Percentiles rank a stretch among this genome's conserved stretches.
Evolutionary conservation across 2,113 vertebrate genomes (phyloP).

Genomic region (Asarcornis scutulata): DNA sequence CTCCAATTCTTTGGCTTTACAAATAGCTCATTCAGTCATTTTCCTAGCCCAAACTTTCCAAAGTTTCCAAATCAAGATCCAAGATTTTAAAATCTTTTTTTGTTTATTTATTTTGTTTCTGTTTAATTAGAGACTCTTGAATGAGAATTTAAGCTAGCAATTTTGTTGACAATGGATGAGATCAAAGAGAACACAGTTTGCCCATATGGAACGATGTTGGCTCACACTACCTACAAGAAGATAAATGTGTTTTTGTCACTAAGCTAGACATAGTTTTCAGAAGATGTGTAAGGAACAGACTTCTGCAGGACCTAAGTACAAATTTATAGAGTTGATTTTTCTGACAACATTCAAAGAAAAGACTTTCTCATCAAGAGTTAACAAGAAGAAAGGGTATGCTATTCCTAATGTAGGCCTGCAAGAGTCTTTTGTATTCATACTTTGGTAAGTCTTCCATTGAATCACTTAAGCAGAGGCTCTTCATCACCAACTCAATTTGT

Average conservation of each 20-base stretch:
- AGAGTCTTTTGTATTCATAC: background rate
- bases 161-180: slow-evolving; percentile 11
- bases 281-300: background rate
- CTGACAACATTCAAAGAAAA: background rate
- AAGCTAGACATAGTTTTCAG: background rate
- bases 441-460: background rate
- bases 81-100: background rate
- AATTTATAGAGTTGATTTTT: background rate
- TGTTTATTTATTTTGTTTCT: background rate
- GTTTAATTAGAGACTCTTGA: background rate
- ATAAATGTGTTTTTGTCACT: slow-evolving; percentile 23
- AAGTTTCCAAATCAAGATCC: background rate
- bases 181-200: background rate
- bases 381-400: background rate
- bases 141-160: slow-evolving; percentile 27
- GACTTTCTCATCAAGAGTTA: background rate
- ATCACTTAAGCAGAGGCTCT: background rate
- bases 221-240: background rate
- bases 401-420: background rate
- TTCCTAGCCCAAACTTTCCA: background rate
- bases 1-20: background rate
- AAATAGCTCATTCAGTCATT: background rate
- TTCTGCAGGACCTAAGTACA: background rate
- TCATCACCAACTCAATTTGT: background rate
- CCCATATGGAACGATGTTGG: background rate